Evolutionary conservation across 2,888 invertebrate genomes (phyloP).

Genomic region (Hirudinaria manillensis): DNA sequence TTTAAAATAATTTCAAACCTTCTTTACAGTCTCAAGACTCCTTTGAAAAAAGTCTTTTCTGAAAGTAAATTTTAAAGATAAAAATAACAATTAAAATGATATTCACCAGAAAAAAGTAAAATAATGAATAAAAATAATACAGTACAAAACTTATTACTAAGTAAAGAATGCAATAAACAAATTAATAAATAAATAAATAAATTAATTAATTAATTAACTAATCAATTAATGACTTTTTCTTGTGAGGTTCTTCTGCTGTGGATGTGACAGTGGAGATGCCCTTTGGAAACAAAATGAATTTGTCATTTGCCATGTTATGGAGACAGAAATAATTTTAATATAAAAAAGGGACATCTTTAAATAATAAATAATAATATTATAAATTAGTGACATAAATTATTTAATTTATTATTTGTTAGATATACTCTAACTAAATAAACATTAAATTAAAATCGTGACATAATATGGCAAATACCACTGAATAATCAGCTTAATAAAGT

Average conservation of each 20-base stretch:
- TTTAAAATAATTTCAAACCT: background rate
- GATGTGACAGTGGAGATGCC: background rate
- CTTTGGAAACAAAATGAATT: background rate
- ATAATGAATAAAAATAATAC: background rate
- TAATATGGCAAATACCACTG: too few relatives aligned
- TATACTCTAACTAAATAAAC: background rate
- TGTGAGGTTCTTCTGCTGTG: background rate
- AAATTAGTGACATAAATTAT: background rate
- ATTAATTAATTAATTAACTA: background rate
- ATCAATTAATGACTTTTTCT: background rate
- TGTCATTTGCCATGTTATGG: too few relatives aligned
- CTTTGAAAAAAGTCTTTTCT: slow-evolving; percentile 13
- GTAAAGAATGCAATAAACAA: too few relatives aligned
- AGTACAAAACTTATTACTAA: background rate
- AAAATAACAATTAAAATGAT: too few relatives aligned
- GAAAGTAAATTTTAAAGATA: too few relatives aligned
- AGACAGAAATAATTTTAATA: too few relatives aligned
- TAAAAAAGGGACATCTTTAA: too few relatives aligned
- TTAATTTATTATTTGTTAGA: background rate
- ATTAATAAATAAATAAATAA: too few relatives aligned
- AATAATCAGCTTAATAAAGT: too few relatives aligned
- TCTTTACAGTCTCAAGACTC: background rate
- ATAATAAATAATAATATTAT: too few relatives aligned
- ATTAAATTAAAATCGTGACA: too few relatives aligned
- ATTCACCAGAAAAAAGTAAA: background rate